Percentiles rank a stretch among this genome's conserved stretches.
Evolutionary conservation across 1,140 invertebrate species (phyloP).

Genomic region (Ladona fulva): DNA sequence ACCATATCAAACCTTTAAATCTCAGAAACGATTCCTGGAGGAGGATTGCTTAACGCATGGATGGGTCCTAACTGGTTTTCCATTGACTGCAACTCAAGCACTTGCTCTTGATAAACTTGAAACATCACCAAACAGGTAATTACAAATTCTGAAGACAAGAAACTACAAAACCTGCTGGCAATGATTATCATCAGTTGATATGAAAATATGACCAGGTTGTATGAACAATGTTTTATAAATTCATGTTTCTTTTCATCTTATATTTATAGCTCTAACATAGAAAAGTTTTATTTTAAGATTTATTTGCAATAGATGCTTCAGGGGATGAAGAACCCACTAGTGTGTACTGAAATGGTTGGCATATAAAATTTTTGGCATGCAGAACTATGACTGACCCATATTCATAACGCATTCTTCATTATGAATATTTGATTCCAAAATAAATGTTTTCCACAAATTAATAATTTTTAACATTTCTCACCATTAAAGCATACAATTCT

Average conservation of each 20-base stretch:
- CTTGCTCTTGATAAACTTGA: not conserved
- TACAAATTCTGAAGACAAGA: not conserved
- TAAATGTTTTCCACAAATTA: too few species aligned
- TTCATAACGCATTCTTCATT: too few species aligned
- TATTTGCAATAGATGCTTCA: not conserved
- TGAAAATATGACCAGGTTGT: not conserved
- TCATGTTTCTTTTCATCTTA: too few species aligned
- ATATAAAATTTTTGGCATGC: too few species aligned
- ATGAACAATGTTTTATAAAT: not conserved
- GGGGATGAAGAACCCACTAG: not conserved
- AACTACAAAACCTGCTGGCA: not conserved
- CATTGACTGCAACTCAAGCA: not conserved
- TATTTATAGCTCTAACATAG: too few species aligned
- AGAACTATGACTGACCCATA: too few species aligned
- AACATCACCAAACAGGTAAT: not conserved
- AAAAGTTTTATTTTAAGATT: too few species aligned
- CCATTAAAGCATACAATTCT: too few species aligned
- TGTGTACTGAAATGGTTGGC: too few species aligned
- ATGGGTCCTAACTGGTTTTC: not conserved
- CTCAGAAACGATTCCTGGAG: not conserved
- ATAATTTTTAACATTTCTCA: too few species aligned
- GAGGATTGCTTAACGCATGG: not conserved
- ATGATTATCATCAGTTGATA: not conserved
- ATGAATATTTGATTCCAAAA: too few species aligned
- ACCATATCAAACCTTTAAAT: not conserved